phyloP scores from a whole-genome alignment of 2,888 invertebrate genomes.

The Lithodes maja region DNA sequence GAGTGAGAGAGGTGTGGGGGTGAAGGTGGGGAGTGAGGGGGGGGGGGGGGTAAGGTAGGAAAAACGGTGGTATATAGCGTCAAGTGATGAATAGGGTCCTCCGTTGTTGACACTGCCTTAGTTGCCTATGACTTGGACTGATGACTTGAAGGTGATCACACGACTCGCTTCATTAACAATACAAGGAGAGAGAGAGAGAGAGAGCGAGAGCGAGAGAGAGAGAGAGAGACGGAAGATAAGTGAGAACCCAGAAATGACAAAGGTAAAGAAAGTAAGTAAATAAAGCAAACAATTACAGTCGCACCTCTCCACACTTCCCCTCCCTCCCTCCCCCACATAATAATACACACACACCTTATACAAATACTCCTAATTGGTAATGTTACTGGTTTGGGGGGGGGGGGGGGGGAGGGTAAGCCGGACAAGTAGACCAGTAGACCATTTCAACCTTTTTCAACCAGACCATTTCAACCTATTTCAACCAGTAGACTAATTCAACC shows the following conservation, averaged over 20 bases:
- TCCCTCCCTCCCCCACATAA: conserved; percentile 5
- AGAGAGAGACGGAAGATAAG: not conserved
- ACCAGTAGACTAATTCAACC: too few species aligned
- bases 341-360: conserved; percentile 11
- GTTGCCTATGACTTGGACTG: too few species aligned
- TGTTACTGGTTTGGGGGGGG: not conserved
- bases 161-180: too few species aligned
- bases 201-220: too few species aligned
- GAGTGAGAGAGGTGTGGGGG: not conserved
- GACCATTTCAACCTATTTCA: too few species aligned
- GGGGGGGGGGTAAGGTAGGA: not conserved
- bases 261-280: not conserved
- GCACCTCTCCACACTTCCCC: not conserved
- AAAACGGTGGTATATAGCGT: too few species aligned
- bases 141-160: too few species aligned
- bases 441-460: too few species aligned
- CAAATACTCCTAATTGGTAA: conserved; percentile 39
- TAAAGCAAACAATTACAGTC: not conserved
- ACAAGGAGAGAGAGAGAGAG: not conserved
- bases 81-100: too few species aligned
- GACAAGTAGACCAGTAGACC: too few species aligned
- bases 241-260: not conserved
- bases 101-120: too few species aligned
- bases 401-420: too few species aligned
- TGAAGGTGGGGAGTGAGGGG: not conserved